A percentile compares a stretch with the other conserved stretches of the same genome.
phyloP scores from a whole-genome alignment of 2,797 vertebrate genomes.

The Otolemur crassicaudatus region DNA sequence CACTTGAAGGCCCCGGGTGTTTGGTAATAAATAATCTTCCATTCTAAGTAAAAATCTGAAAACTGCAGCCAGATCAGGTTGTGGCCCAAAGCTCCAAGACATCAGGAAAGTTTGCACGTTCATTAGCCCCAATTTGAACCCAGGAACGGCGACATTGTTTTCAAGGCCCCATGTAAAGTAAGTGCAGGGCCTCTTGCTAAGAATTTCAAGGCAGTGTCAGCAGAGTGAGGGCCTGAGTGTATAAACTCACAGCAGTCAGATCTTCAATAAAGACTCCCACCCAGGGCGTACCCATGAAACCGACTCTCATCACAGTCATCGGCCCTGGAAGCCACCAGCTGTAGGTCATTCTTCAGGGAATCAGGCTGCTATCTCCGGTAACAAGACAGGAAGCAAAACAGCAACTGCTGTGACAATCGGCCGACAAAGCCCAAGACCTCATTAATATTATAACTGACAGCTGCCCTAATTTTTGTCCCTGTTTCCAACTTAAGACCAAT shows the following conservation, averaged over 20 bases:
- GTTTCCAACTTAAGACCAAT: neutral
- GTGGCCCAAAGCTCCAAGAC: neutral
- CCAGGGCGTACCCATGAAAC: neutral
- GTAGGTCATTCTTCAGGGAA: neutral
- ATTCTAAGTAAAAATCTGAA: neutral
- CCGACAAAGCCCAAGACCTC: neutral
- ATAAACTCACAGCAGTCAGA: fast-evolving
- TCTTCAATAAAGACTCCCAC: too few species aligned
- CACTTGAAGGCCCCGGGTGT: neutral
- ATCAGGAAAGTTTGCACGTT: neutral
- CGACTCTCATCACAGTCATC: neutral
- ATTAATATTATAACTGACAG: neutral
- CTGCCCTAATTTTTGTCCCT: neutral
- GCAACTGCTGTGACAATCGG: neutral
- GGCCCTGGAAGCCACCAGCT: neutral
- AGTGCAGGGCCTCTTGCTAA: neutral
- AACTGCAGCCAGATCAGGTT: neutral
- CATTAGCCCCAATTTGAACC: neutral
- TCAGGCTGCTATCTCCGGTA: neutral
- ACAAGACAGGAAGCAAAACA: neutral
- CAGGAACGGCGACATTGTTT: neutral
- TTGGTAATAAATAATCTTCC: neutral
- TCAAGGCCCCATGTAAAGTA: too few species aligned
- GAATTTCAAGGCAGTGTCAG: neutral
- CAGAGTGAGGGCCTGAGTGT: neutral